Evolutionary conservation across 2,888 invertebrate genomes (phyloP), one percentile per base, ranked within the genome.

Genomic region (Lingula anatina): DNA sequence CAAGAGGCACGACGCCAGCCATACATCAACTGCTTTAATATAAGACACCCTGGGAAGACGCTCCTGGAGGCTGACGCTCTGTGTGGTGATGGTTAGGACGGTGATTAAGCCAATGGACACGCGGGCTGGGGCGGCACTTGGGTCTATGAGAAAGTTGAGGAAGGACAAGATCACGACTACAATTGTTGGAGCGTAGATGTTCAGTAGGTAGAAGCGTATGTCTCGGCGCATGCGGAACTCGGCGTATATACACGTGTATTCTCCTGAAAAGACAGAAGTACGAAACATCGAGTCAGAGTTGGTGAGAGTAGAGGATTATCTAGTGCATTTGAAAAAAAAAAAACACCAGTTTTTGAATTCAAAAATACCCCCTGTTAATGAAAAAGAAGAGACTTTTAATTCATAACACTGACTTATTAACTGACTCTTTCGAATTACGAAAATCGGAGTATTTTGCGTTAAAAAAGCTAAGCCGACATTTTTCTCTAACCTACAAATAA

Each of bases 141-240:
- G n/a, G 49, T 71, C 69, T 38, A 71, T 47, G 28, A 31, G 42
- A 25, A 42, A 47, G 35, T 21, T 35, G n/a, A 47, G 36, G 42
- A 41, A 47, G 24, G 47, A 47, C 31, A 47, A 18, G 21, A 47
- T 36, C 18, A 47, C 47, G n/a, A 47, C 35, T 3, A 47, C 24
- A 12, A 23, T 35, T 24, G 35, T 42, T 2, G 47, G 47, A 5
- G 42, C 18, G n/a, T 44, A 44, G 5, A 23, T 44, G 21, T 23
- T 18, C 2, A 44, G 18, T n/a, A 44, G 23, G 35, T 44, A 44
- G 15, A 18, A 44, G n/a, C 27, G 20, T 15, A 21, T 43, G 3
- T n/a, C 26, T 9, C 43, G 27, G 24, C 27, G 15, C n/a, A 43
- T 15, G 5, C 27, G 15, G 43, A 43, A 43, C 12, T 26, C 3